These are phyloP conservation scores for Apotomis capreana DNA, from an alignment of 2,888 invertebrate species.

Conservation along the genomic window DNA sequence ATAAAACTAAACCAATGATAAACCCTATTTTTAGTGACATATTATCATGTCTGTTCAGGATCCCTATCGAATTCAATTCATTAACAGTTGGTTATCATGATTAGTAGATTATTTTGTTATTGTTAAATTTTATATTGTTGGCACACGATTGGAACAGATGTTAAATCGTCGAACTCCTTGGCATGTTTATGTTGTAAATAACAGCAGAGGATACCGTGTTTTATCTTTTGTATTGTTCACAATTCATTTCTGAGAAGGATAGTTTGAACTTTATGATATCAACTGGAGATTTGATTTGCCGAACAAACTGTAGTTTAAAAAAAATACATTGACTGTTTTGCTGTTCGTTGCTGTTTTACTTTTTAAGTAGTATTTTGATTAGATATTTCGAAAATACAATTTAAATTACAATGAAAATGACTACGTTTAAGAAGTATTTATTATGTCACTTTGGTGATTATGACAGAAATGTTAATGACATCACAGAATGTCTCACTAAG, in stretches of 20 bases:
- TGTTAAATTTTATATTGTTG: background rate
- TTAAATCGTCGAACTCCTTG: background rate
- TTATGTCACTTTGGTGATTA: conserved; percentile 7
- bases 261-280: background rate
- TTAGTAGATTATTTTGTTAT: background rate
- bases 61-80: background rate
- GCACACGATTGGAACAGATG: background rate
- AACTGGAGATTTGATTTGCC: background rate
- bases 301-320: background rate
- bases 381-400: background rate
- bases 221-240: background rate
- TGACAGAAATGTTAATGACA: conserved; percentile 15
- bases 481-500: conserved; percentile 2
- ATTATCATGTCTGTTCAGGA: background rate
- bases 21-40: too few species aligned
- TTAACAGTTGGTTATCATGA: background rate
- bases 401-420: too few species aligned
- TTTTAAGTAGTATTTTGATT: too few species aligned
- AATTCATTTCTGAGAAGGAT: background rate
- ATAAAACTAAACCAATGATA: background rate
- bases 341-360: too few species aligned
- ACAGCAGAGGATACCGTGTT: background rate
- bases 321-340: background rate
- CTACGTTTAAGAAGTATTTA: background rate
- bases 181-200: background rate